Evolutionary conservation across 2,797 vertebrate genomes (phyloP).

Genomic region (Holocentrus rufus): DNA sequence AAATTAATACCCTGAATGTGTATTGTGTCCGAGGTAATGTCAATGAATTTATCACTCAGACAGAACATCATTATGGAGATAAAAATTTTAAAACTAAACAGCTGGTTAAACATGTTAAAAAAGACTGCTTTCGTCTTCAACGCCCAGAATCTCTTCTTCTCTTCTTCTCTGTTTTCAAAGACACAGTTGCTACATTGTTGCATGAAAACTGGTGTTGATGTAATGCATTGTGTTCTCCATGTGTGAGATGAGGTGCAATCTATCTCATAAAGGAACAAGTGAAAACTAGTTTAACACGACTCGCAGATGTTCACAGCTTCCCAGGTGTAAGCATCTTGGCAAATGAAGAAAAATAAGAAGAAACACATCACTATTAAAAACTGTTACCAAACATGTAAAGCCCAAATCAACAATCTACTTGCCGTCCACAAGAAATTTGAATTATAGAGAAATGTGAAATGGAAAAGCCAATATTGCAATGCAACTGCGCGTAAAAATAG

Average conservation of each 20-base stretch:
- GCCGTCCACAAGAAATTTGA: neutral
- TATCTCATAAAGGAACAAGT: conserved; percentile 20
- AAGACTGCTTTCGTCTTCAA: neutral
- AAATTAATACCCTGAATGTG: conserved; percentile 21
- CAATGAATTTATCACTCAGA: conserved; percentile 26
- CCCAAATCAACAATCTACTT: too few species aligned
- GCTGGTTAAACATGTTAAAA: conserved; percentile 11
- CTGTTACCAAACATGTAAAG: neutral
- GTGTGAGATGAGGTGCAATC: conserved; percentile 20
- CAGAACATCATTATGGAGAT: neutral
- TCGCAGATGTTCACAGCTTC: conserved; percentile 1
- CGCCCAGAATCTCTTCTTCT: conserved; percentile 9
- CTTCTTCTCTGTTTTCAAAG: conserved; percentile 8
- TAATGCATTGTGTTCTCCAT: neutral
- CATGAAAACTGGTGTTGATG: conserved; percentile 1
- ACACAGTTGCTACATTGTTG: neutral
- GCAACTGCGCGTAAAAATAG: neutral
- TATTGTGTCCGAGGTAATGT: conserved; percentile 15
- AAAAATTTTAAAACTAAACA: conserved; percentile 21
- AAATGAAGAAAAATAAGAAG: conserved; percentile 15
- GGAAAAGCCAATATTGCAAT: neutral
- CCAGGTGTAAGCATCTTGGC: conserved; percentile 12
- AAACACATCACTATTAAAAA: neutral
- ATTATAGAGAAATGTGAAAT: conserved; percentile 7
- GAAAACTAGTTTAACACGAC: conserved; percentile 19